phyloP scores from a whole-genome alignment of 2,888 invertebrate genomes.

The Monopis laevigella region DNA sequence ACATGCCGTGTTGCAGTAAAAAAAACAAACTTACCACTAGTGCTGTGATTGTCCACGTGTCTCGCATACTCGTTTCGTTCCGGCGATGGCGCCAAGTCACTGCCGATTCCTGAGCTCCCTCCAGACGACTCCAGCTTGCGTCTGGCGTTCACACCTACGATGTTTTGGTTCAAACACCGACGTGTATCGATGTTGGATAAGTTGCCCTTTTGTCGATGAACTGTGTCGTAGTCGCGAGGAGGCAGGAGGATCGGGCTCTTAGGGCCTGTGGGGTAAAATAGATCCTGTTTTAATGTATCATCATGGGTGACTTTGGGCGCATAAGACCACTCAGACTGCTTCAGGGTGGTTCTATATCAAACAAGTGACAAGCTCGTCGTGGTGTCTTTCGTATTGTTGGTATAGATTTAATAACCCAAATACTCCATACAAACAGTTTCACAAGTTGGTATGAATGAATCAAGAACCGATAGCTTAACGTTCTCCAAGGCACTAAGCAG shows the following conservation, averaged over 20 bases:
- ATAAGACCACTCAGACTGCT: too few relatives aligned
- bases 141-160: conserved; percentile 59
- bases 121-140: conserved; percentile 74
- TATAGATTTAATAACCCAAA: too few relatives aligned
- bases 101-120: conserved; percentile 89
- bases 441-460: too few relatives aligned
- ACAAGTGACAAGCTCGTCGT: too few relatives aligned
- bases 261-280: conserved; percentile 30
- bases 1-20: too few relatives aligned
- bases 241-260: conserved; percentile 85
- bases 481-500: too few relatives aligned
- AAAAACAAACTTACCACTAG: conserved; percentile 61
- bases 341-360: too few relatives aligned
- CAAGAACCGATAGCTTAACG: too few relatives aligned
- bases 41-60: conserved; percentile 69
- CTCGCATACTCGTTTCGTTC: conserved; percentile 63
- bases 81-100: conserved; percentile 87
- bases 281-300: background rate
- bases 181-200: conserved; percentile 56
- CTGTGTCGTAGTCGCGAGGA: conserved; percentile 94
- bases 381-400: too few relatives aligned
- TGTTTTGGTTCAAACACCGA: conserved; percentile 76
- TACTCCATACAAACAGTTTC: too few relatives aligned
- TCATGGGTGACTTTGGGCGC: too few relatives aligned
- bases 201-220: conserved; percentile 73